These are phyloP conservation scores for Hypena proboscidalis DNA, from an alignment of 2,888 invertebrate genomes.

Conservation along the genomic window DNA sequence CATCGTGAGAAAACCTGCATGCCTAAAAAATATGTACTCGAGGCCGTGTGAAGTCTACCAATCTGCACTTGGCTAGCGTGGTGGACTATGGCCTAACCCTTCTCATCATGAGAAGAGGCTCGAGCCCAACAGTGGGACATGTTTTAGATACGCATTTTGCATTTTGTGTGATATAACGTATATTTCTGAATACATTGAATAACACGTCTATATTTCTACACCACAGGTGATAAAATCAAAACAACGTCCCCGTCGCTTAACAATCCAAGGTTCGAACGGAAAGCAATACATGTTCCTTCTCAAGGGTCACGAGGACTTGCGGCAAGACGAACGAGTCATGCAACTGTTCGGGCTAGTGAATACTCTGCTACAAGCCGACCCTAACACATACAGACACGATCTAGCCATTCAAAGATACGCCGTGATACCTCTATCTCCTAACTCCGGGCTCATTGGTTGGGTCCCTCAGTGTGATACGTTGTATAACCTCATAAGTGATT, in stretches of 20 bases:
- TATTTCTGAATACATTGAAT: too few relatives aligned
- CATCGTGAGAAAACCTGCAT: too few relatives aligned
- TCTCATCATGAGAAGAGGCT: too few relatives aligned
- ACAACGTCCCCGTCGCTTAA: slow-evolving; percentile 97
- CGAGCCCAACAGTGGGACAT: too few relatives aligned
- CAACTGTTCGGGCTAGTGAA: slow-evolving; percentile 98
- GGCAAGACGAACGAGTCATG: slow-evolving; percentile 99
- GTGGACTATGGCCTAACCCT: too few relatives aligned
- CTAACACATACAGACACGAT: slow-evolving; percentile 97
- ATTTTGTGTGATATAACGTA: too few relatives aligned
- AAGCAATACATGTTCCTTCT: slow-evolving; percentile 99
- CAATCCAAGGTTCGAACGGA: slow-evolving; percentile 97
- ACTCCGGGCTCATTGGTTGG: slow-evolving; percentile 99
- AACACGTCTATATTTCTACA: background rate
- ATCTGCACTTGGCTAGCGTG: too few relatives aligned
- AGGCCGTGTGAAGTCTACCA: too few relatives aligned
- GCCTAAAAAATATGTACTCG: too few relatives aligned
- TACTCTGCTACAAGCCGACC: slow-evolving; percentile 96
- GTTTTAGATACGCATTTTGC: too few relatives aligned
- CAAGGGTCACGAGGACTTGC: slow-evolving; percentile 99
- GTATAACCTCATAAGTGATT: slow-evolving; percentile 98
- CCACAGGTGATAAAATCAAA: slow-evolving; percentile 97
- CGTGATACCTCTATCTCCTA: slow-evolving; percentile 98
- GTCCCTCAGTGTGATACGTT: slow-evolving; percentile 99
- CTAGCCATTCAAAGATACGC: slow-evolving; percentile 94